These are phyloP conservation scores for Tinea trinotella DNA, from an alignment of 2,888 invertebrate species.

Conservation along the genomic window DNA sequence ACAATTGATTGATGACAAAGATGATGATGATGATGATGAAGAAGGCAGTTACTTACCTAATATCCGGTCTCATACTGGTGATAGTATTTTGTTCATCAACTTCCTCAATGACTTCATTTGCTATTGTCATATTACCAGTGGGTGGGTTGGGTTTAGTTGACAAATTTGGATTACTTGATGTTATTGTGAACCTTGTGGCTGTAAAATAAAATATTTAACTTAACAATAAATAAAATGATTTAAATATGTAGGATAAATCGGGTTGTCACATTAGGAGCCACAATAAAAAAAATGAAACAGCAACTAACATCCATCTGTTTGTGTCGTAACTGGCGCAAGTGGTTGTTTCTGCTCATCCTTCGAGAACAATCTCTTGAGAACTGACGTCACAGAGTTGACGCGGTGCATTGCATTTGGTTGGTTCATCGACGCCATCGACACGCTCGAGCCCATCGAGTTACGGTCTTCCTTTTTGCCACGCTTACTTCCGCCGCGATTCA, in stretches of 20 bases:
- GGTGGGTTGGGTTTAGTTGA: conserved; percentile 52
- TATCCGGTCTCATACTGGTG: conserved; percentile 76
- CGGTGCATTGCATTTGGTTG: conserved; percentile 78
- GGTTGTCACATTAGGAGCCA: no score
- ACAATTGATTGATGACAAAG: not conserved
- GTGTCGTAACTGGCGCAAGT: conserved; percentile 34
- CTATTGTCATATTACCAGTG: conserved; percentile 75
- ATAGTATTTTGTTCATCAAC: conserved; percentile 88
- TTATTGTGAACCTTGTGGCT: conserved; percentile 30
- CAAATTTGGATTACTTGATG: conserved; percentile 29
- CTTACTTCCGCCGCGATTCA: conserved; percentile 59
- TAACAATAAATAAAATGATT: no score
- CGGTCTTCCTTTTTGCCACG: conserved; percentile 57
- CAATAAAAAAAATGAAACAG: not conserved
- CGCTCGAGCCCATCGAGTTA: conserved; percentile 61
- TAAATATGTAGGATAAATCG: no score
- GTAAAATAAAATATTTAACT: not conserved
- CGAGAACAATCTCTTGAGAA: conserved; percentile 82
- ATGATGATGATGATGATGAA: conserved; percentile 5
- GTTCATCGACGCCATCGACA: conserved; percentile 72
- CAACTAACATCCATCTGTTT: conserved; percentile 61
- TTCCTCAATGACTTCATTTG: conserved; percentile 82
- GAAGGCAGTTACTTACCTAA: conserved; percentile 51
- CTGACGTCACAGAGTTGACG: conserved; percentile 83
- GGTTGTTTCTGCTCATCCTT: conserved; percentile 75